These are phyloP conservation scores for Mobula birostris DNA, from an alignment of 2,113 vertebrate genomes.

Conservation along the genomic window DNA sequence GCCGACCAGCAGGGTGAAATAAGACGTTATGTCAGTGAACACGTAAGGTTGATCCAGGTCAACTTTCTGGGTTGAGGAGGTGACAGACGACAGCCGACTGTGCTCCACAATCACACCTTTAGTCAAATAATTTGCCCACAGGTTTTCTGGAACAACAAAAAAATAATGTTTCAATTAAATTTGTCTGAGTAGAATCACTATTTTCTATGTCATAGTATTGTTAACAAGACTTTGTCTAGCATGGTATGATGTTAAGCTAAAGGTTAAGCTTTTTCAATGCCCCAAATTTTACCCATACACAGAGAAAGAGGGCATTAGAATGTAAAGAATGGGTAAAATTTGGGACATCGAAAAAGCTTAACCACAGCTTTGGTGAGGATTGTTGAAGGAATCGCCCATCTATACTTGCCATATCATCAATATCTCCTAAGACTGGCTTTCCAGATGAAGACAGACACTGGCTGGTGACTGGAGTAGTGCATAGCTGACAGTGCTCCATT, in stretches of 20 bases:
- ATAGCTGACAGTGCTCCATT: not conserved
- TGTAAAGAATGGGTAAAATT: too few relatives aligned
- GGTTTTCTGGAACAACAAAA: conserved; percentile 63
- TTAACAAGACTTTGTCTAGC: not conserved
- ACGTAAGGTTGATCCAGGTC: conserved; percentile 82
- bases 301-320: too few relatives aligned
- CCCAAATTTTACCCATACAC: not conserved
- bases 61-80: conserved; percentile 49
- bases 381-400: not conserved
- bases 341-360: too few relatives aligned
- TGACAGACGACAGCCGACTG: conserved; percentile 51
- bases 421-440: not conserved
- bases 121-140: conserved; percentile 81
- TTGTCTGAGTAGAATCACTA: not conserved
- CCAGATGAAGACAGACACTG: not conserved
- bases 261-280: too few relatives aligned
- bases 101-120: conserved; percentile 79
- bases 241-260: not conserved
- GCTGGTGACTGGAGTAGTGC: not conserved
- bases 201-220: not conserved
- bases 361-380: not conserved
- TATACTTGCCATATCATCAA: not conserved
- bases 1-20: conserved; percentile 90
- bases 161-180: not conserved
- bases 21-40: conserved; percentile 88